Percentiles rank a stretch among this genome's conserved stretches.
Conservation (phyloP, 2,113 vertebrate genomes). For the Cebus imitator region DNA sequence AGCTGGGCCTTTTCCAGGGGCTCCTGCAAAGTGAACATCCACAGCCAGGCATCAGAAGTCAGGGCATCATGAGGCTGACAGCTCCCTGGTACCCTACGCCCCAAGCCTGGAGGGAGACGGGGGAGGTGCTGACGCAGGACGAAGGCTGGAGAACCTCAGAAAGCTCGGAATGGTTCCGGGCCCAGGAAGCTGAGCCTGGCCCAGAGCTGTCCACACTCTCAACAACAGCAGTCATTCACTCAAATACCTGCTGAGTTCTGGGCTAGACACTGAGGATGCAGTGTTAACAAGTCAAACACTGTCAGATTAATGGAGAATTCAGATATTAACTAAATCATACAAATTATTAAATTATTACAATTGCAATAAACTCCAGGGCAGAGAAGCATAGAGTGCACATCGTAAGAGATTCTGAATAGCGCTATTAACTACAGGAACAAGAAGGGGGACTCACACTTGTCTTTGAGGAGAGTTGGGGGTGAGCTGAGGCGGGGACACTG, state of each 20-base stretch:
- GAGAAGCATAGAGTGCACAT: background rate
- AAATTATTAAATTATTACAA: background rate
- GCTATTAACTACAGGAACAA: background rate
- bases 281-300: background rate
- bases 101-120: background rate
- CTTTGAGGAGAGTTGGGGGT: background rate
- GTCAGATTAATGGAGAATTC: background rate
- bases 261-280: background rate
- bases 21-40: slow-evolving; percentile 81
- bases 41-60: background rate
- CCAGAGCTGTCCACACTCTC: background rate
- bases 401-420: background rate
- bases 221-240: background rate
- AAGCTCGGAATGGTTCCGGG: background rate
- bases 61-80: background rate
- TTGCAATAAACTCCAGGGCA: background rate
- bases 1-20: slow-evolving; percentile 93
- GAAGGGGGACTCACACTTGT: background rate
- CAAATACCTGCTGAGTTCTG: background rate
- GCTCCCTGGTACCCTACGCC: background rate
- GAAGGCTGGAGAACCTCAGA: background rate
- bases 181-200: background rate
- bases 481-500: background rate
- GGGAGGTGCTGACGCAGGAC: background rate
- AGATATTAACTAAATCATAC: background rate